Conservation (phyloP, 2,113 vertebrate genomes). For the Gallinago undulata region DNA sequence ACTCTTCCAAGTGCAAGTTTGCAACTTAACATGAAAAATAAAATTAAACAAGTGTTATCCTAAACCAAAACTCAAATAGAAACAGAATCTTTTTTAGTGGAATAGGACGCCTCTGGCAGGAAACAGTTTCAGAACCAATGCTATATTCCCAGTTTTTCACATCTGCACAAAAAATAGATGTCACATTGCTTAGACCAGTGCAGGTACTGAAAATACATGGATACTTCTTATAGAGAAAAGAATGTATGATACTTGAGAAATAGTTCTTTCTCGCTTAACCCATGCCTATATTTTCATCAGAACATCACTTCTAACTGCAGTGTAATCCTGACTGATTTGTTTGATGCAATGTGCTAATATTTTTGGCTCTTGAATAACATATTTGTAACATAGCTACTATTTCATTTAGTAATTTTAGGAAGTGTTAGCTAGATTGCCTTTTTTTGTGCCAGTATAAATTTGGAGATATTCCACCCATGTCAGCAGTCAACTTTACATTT, state of each 20-base stretch:
- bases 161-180: not conserved
- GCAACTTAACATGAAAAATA: not conserved
- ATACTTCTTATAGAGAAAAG: not conserved
- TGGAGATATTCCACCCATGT: not conserved
- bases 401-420: not conserved
- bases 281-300: not conserved
- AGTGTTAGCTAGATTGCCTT: not conserved
- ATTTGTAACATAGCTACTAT: not conserved
- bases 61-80: not conserved
- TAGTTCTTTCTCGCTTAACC: not conserved
- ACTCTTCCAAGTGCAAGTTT: not conserved
- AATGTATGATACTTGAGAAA: not conserved
- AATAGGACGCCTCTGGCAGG: not conserved
- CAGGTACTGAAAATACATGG: not conserved
- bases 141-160: not conserved
- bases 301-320: not conserved
- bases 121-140: not conserved
- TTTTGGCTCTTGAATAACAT: not conserved
- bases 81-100: not conserved
- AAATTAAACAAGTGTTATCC: not conserved
- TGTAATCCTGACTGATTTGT: not conserved
- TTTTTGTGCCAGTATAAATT: not conserved
- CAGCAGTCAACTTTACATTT: not conserved
- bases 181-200: not conserved
- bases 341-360: not conserved